Evolutionary conservation across 2,113 vertebrate species (phyloP), one percentile per base, ranked within the genome.

Genomic region (Cisticola juncidis): DNA sequence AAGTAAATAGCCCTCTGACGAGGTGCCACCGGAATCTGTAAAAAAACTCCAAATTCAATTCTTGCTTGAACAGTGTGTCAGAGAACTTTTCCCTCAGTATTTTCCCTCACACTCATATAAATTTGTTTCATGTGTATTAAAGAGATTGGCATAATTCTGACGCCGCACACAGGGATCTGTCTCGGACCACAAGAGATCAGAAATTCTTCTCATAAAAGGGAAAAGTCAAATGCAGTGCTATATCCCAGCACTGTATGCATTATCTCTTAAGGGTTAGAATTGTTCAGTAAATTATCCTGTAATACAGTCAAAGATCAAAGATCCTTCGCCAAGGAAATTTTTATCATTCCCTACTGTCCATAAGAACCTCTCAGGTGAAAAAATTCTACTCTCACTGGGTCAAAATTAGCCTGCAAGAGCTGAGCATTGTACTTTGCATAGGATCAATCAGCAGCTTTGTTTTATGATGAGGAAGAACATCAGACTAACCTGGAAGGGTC

Each of bases 11-110:
- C 18, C 1, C 13, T 71, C 44, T 79, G 44, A 42, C 20, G 76
- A 82, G 48, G 3, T 65, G 14, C 17, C 24, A n/a, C 0, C 0
- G 0, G 38, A 22, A 64, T 9, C 22, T 79, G 18, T 35, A 82
- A 33, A 85, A 54, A 79, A 85, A 64, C 35, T 5, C 6, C 29
- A 79, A 66, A 64, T 36, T 88, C 24, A 66, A 64, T 36, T 88
- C 24, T 86, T 72, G 5, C 11, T 8, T n/a, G 24, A 61, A 36
- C 8, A 36, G 1, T 24, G 3, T 56, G 33, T 38, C 1, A 4
- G 69, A 71, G 33, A 71, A 54, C 38, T 84, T 71, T 47, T 38
- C 38, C 38, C 38, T 38, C 9, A 72, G 11, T 68, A 64, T 61
- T 95, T 89, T 76, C 21, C 29, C 45, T 85, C 36, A 16, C 5